Evolutionary conservation across 2,888 invertebrate species (phyloP), one percentile per base, ranked within the genome.

Genomic region (Branchellion lobata): DNA sequence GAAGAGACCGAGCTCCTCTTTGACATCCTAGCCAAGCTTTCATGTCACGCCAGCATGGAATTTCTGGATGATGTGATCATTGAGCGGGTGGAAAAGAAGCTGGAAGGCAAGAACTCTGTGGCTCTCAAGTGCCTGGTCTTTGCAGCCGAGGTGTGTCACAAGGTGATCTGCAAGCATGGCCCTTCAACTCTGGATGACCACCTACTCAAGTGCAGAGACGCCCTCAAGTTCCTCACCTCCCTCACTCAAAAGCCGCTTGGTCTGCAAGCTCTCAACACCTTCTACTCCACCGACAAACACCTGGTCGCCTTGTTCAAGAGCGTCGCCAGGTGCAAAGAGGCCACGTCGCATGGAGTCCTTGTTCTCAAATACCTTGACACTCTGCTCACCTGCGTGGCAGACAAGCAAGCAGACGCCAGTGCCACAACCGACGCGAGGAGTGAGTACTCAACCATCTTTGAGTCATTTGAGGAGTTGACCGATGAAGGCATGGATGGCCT

Each of bases 201-300:
- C 18, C n/a, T n/a, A n/a, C 61, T 57, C n/a, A 8, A n/a, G 3
- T 18, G 14, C 61, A 18, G 21, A 24, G 61, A 57, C 21, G 61
- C 61, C 88, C 89, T 94, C 31, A 92, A 92, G 84, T 95, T 94
- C 85, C 92, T 95, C 91, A 94, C 94, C 86, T 92, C 92, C 84
- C 91, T 94, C 82, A 87, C 96, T 31, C 94, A 95, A 78, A 93
- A 93, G 81, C 90, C 92, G 0, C 91, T 92, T 0, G 95, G 94
- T 0, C 90, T 93, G 82, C 91, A 92, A 84, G 95, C 95, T 0
- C 91, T 95, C 84, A 92, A 94, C 84, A 90, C 91, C 80, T 94
- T 95, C 85, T 95, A 95, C 85, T 83, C 86, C 27, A 84, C 85
- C 74, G 83, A 84, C 24, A 47, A 72, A 1, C 18, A 27, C 75